Base-by-base conservation (phyloP, 1,140 invertebrate genomes). In the Dinoponera quadriceps region DNA sequence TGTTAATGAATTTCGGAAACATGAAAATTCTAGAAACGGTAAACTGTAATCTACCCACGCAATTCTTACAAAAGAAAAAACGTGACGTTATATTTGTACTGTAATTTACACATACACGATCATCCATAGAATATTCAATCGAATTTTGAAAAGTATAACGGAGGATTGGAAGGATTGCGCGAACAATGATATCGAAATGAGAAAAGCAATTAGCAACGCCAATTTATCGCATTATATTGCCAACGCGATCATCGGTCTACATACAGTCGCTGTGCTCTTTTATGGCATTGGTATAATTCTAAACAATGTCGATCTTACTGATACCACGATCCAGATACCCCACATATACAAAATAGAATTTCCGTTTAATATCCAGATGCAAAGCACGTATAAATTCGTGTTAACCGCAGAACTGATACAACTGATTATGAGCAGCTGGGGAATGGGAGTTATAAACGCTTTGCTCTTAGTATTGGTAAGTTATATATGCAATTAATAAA, bases 371-470 rank as follows among this genome's bases (percentile, higher is more conserved):
- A 55, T 55, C 1, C 2, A 55, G 16, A 38, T 44, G 7, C 73
- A 66, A 51, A 14, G 44, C 27, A 54, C n/a, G 14, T 77, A 66
- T 4, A 77, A 20, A 77, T 38, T 29, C 13, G n/a, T 66, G 2
- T 33, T 77, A 22, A 9, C 33, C 3, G 11, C 1, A 2, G 44
- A 77, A 66, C 63, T 63, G 0, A 25, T 25, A 2, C 44, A 51
- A 16, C 11, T 75, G 18, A 4, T 51, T 18, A 11, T 51, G n/a
- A 49, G 22, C 11, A 13, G 5, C 14, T 75, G 25, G n/a, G 29
- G 18, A 0, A 9, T 44, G 33, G 73, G 44, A 22, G 20, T 22
- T 51, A 51, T 16, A 5, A 55, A 55, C 18, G 51, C n/a, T n/a
- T n/a, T 55, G 51, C n/a, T 55, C 1, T 2, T 55, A 55, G n/a